Base-by-base conservation (phyloP, 2,888 invertebrate genomes). In the Aphodius granarius region DNA sequence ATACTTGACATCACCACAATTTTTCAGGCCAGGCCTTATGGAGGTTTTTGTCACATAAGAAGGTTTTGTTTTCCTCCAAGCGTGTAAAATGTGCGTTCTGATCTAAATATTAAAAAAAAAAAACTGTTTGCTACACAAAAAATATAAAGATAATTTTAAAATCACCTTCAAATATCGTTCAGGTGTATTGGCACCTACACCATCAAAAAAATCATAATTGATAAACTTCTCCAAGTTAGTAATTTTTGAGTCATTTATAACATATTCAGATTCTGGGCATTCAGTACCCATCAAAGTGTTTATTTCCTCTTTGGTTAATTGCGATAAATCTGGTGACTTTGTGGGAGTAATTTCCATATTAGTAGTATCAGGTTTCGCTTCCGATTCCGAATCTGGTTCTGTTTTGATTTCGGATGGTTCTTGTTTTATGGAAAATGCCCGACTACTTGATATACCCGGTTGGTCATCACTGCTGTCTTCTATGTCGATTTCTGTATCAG, bases 1-100 rank as follows among this genome's bases (percentile, higher is more conserved):
- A 80, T 89, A 89, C 82, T 91, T 91, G 2, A 91, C 91, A 85
- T 91, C 91, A 0, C 91, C 91, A 83, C 90, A 91, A 81, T 90
- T 89, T 83, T 89, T 90, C 77, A 91, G 84, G 2, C 91, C 91
- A 77, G 87, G 85, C 73, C 91, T 84, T 6, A 90, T 89, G 0
- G 89, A 86, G 0, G 91, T 91, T 86, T 91, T 92, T 66, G 89
- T 90, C 13, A 91, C 84, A 83, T 91, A 92, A 19, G 83, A 84
- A 9, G 91, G 91, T 82, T 89, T 89, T 63, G 83, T 84, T 72
- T 85, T 84, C 65, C 85, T 83, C 91, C 91, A 92, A 77, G 85
- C 85, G 71, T 89, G 88, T 63, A 91, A 78, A 70, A 92, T 90
- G 81, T 90, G 90, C 81, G 90, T 91, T 73, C 92, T 86, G 65